These are phyloP conservation scores for Montipora capricornis DNA, from an alignment of 64 coral and sea anemone genomes.

Conservation along the genomic window DNA sequence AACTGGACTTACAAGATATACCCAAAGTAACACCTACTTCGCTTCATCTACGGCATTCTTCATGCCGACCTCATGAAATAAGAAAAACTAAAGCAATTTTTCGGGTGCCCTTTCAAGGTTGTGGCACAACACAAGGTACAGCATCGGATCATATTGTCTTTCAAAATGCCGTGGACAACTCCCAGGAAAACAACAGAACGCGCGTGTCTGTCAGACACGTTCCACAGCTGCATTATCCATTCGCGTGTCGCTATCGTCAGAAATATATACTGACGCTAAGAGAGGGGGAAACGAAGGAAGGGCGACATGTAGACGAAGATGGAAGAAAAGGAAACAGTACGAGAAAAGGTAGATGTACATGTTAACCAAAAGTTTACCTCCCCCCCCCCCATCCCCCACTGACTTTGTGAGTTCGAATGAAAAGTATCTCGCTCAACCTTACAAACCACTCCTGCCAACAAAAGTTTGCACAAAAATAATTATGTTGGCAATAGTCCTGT, in stretches of 20 bases:
- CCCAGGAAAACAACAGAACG: background rate
- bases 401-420: no score
- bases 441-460: no score
- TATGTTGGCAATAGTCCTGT: no score
- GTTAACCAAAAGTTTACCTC: background rate
- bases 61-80: slow-evolving; percentile 20
- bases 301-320: background rate
- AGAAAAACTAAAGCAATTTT: slow-evolving; percentile 2
- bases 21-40: slow-evolving; percentile 7
- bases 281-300: background rate
- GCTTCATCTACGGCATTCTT: slow-evolving; percentile 18
- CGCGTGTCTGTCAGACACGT: slow-evolving; percentile 20
- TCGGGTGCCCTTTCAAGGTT: slow-evolving; percentile 37
- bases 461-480: no score
- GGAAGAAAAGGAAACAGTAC: background rate
- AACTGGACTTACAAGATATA: slow-evolving; percentile 40
- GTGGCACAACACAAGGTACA: slow-evolving; percentile 24
- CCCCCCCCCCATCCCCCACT: no score
- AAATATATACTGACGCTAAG: slow-evolving; percentile 16
- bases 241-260: slow-evolving; percentile 19
- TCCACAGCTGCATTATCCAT: slow-evolving; percentile 10
- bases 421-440: no score
- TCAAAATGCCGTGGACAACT: slow-evolving; percentile 46
- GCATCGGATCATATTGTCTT: background rate
- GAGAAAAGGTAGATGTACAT: slow-evolving; percentile 13